Evolutionary conservation across 2,888 invertebrate species (phyloP).

Genomic region (Chironomus tentans): DNA sequence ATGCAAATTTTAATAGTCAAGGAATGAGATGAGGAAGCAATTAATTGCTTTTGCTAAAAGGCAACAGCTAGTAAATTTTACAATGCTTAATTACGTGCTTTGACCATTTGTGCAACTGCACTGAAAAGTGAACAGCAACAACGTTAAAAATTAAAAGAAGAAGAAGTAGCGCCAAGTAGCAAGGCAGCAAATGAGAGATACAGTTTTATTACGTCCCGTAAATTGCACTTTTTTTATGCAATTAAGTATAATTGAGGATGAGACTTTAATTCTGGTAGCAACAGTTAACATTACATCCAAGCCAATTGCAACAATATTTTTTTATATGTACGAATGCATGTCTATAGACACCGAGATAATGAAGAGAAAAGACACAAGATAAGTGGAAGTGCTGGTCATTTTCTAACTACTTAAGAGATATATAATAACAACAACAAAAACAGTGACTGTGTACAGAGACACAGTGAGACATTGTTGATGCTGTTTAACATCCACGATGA

Average conservation of each 20-base stretch:
- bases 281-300: neutral
- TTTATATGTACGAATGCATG: too few species aligned
- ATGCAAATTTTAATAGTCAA: neutral
- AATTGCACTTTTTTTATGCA: constrained; percentile 6
- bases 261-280: constrained; percentile 12
- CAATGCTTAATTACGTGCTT: constrained; percentile 10
- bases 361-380: neutral
- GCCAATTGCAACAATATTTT: neutral
- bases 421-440: neutral
- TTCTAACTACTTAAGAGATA: neutral
- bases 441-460: neutral
- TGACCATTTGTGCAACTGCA: too few species aligned
- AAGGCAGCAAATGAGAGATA: neutral
- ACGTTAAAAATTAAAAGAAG: neutral
- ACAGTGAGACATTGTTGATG: too few species aligned
- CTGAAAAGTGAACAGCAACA: too few species aligned
- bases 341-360: too few species aligned
- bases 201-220: neutral
- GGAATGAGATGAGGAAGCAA: neutral
- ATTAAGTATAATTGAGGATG: constrained; percentile 21
- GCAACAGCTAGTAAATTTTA: constrained; percentile 4
- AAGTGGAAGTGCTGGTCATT: constrained; percentile 18
- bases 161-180: too few species aligned
- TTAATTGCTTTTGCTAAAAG: neutral
- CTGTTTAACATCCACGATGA: too few species aligned